Conservation (phyloP, 1,140 invertebrate species). For the Drosophila pandora region DNA sequence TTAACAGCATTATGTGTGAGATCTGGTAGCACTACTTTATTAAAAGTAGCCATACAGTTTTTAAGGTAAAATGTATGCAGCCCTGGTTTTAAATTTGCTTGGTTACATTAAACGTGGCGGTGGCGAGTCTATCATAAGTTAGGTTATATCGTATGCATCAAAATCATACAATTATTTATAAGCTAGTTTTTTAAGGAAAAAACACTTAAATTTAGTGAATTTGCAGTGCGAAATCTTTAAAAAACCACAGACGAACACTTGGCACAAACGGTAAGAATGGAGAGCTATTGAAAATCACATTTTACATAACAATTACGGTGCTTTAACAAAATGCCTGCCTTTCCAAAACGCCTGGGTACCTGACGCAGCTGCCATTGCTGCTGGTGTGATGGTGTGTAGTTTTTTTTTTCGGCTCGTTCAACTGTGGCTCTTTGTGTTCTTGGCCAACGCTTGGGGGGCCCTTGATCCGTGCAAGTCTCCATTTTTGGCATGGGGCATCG, state of each 20-base stretch:
- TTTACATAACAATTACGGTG: slow-evolving; percentile 79
- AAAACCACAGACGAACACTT: slow-evolving; percentile 83
- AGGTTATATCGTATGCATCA: slow-evolving; percentile 84
- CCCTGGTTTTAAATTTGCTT: slow-evolving; percentile 1
- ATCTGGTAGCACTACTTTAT: background rate
- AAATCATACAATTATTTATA: slow-evolving; percentile 84
- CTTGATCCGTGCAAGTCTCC: slow-evolving; percentile 9
- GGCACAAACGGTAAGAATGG: slow-evolving; percentile 82
- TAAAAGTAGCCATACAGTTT: background rate
- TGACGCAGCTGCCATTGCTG: slow-evolving; percentile 73
- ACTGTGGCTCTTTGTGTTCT: slow-evolving; percentile 23
- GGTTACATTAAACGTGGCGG: slow-evolving; percentile 77
- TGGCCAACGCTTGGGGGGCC: slow-evolving; percentile 7
- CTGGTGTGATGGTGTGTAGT: slow-evolving; percentile 46
- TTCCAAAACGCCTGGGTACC: slow-evolving; percentile 60
- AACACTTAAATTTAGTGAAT: slow-evolving; percentile 84
- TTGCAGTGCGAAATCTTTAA: slow-evolving; percentile 84
- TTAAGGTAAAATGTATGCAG: background rate
- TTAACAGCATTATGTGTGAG: background rate
- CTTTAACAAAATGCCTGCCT: slow-evolving; percentile 66
- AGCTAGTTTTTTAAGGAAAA: slow-evolving; percentile 84
- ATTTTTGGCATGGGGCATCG: background rate
- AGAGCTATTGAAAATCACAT: slow-evolving; percentile 50
- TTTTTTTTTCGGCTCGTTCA: slow-evolving; percentile 12
- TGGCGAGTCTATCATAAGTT: slow-evolving; percentile 83